Evolutionary conservation across 2,113 vertebrate species (phyloP), one percentile per base, ranked within the genome.

Genomic region (Oxyura jamaicensis): DNA sequence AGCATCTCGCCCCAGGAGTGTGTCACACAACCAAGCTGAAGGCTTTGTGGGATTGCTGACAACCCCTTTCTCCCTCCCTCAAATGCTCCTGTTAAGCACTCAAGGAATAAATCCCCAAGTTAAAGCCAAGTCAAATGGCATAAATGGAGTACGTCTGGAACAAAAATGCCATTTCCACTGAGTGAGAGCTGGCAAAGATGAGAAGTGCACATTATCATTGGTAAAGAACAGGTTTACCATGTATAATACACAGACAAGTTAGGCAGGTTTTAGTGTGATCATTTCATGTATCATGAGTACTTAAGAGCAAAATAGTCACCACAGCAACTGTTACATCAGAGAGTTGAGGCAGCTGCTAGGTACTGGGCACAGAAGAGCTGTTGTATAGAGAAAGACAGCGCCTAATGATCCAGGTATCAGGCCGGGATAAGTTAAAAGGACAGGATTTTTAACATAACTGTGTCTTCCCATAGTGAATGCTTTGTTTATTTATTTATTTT

Each of bases 1-100:
- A 94, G 86, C 86, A 76, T 67, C 85, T 60, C 15, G 16, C 59
- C 77, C 48, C 2, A 0, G 50, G 81, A 79, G 19, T 3, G 11
- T 89, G 85, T 87, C 93, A 86, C 77, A 88, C 60, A 92, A 84
- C 66, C 88, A 86, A 89, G 68, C 48, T 81, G 71, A 73, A 94
- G 90, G 68, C 73, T 86, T 84, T 83, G 59, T 59, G 41, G 66
- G 41, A 62, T 90, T 91, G 83, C 59, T 95, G 88, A 96, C 74
- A 95, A 72, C 72, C 81, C 25, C 67, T 86, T 96, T 93, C 92
- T 96, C 73, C 73, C 93, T 66, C 69, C 68, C 60, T 94, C 79
- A 88, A 74, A 71, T 69, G 55, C 68, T 71, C 52, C 72, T 75
- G 8, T 53, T 92, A 90, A 94, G 41, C 20, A 59, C 76, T 69